Evolutionary conservation across 2,888 invertebrate species (phyloP), one percentile per base, ranked within the genome.

Genomic region (Rhodophaea formosa): DNA sequence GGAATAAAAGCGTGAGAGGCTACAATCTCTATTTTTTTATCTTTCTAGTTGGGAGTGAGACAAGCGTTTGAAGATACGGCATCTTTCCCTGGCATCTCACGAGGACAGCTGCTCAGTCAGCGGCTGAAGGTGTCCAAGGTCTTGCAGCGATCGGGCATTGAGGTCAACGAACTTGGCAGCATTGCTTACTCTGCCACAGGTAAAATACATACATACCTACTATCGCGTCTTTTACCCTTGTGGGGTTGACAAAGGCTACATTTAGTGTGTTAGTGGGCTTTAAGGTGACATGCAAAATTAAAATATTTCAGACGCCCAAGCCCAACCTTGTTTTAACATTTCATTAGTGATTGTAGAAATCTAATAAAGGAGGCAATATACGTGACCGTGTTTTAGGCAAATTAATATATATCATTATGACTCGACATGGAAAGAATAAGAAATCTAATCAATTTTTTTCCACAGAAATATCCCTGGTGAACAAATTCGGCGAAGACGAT

Each of bases 91-190:
- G 94, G 94, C 0, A 93, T 96, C 15, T 93, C 94, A 0, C 85
- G 93, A 14, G 94, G 94, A 0, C 92, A 92, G 58, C 80, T 80
- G 0, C 66, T 84, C 5, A 72, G 80, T 1, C 86, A 88, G 53
- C 83, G 92, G 32, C 81, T 95, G 23, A 90, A 91, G 53, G 93
- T 96, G 0, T 94, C 95, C 12, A 93, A 95, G 70, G 92, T 96
- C 30, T 75, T 96, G 53, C 96, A 97, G 79, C 94, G 95, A 70
- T 92, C 95, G 47, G 96, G 96, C 16, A 94, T 96, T 39, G 95
- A 95, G 72, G 93, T 96, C 51, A 95, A 95, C 67, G 96, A 97
- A 77, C 86, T 94, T 49, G 96, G 96, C 60, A 96, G 94, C 45
- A 88, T 93, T 0, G 95, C 94, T 0, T 95, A 92, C 75, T 93